Evolutionary conservation across 35 echinoderm and acorn worm genomes (phyloP), one percentile per base, ranked within the genome.

Genomic region (Amphiura filiformis): DNA sequence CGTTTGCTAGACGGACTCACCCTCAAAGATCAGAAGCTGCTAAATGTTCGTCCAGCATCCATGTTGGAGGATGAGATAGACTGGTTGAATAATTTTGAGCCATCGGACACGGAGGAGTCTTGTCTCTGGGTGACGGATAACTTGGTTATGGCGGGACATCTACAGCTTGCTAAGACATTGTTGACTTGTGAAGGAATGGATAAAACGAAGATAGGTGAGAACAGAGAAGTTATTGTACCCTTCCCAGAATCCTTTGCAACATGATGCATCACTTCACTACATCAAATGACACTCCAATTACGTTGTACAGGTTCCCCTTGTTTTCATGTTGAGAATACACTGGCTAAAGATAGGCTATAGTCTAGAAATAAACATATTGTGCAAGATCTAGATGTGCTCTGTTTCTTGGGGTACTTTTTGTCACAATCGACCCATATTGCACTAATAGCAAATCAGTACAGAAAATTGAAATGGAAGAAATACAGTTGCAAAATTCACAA

Each of bases 81-180:
- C 70, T 99, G 96, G 96, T 82, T 99, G 9, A 84, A 94, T 76
- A 99, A 92, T 86, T 99, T 99, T 95, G 96, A 99, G 78, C 87
- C 96, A 1, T 83, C 86, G 13, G 96, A 94, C 40, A 52, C 80
- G 0, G 83, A 94, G 34, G 93, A 94, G 26, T 57, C 84, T 9
- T 84, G 83, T 40, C 81, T 91, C 32, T 80, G 76, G 33, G 88
- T 89, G 40, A 89, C 91, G 3, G 96, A 99, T 18, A 91, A 99
- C 80, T 87, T 79, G 28, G 82, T 99, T 31, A 78, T 99, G 70
- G 93, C 96, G 0, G 96, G 96, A 32, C 96, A 99, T 75, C 93
- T 99, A 0, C 79, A 87, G 39, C 81, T 99, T 0, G 87, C 90
- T 78, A 92, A 88, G 83, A 94, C 83, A 0, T 85, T 99, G 39